Conservation (phyloP, 2,797 vertebrate species). For the Miichthys miiuy region DNA sequence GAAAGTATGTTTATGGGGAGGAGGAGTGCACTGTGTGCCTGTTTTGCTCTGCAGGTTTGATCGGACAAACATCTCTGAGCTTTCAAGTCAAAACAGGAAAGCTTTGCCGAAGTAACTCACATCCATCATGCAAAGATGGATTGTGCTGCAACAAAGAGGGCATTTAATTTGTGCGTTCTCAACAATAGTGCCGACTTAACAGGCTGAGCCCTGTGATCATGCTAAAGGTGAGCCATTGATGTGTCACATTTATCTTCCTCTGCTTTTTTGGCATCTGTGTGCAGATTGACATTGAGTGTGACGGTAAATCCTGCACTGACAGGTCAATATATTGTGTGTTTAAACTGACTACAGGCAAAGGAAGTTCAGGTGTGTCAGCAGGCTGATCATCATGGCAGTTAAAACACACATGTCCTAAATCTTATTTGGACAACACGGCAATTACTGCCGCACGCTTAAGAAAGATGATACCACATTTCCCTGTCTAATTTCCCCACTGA, state of each 20-base stretch:
- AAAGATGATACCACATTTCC: slow-evolving; percentile 57
- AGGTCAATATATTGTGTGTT: slow-evolving; percentile 48
- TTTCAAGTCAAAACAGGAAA: slow-evolving; percentile 80
- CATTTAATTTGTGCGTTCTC: slow-evolving; percentile 40
- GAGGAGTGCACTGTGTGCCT: slow-evolving; percentile 29
- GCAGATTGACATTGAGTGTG: slow-evolving; percentile 54
- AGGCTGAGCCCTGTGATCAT: slow-evolving; percentile 53
- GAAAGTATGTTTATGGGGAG: slow-evolving; percentile 42
- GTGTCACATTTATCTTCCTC: slow-evolving; percentile 56
- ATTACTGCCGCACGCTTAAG: slow-evolving; percentile 50
- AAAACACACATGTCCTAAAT: slow-evolving; percentile 60
- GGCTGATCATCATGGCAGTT: slow-evolving; percentile 34
- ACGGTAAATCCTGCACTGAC: slow-evolving; percentile 61
- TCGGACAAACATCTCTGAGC: slow-evolving; percentile 47
- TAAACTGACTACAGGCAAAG: slow-evolving; percentile 46
- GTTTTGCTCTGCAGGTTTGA: slow-evolving; percentile 52
- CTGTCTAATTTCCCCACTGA: slow-evolving; percentile 54
- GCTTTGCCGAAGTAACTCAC: slow-evolving; percentile 31
- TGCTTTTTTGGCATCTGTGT: slow-evolving; percentile 28
- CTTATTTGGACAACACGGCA: slow-evolving; percentile 62
- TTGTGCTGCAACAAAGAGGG: slow-evolving; percentile 55
- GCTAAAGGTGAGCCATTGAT: slow-evolving; percentile 68
- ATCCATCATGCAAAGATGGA: slow-evolving; percentile 52
- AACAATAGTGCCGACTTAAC: slow-evolving; percentile 53
- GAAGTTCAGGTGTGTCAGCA: slow-evolving; percentile 70